A percentile compares a stretch with the other conserved stretches of the same genome.
Evolutionary conservation across 1,140 invertebrate genomes (phyloP).

Genomic region (Pinna nobilis): DNA sequence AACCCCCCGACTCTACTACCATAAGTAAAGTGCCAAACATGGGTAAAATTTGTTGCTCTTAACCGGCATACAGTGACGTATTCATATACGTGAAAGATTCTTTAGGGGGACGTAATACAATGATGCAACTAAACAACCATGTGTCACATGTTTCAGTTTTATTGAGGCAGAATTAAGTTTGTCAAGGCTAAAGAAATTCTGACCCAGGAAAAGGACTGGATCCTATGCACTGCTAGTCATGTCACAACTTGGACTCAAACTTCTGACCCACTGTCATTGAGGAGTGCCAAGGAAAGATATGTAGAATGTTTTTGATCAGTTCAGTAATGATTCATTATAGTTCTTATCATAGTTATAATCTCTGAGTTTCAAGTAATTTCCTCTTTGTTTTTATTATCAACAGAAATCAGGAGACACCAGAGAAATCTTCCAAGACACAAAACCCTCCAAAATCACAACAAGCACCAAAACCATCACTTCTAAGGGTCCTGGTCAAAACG

Average conservation of each 20-base stretch:
- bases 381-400: background rate
- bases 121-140: no score
- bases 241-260: background rate
- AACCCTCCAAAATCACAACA: background rate
- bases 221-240: no score
- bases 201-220: no score
- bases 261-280: background rate
- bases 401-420: slow-evolving; percentile 2
- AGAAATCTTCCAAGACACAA: background rate
- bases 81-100: no score
- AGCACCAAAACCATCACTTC: slow-evolving; percentile 34
- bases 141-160: no score
- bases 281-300: background rate
- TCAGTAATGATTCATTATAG: background rate
- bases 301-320: background rate
- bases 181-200: no score
- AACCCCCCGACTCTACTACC: no score
- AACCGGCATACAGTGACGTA: no score
- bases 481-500: slow-evolving; percentile 45
- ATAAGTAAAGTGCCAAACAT: no score
- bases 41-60: no score
- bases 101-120: no score
- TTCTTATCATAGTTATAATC: background rate
- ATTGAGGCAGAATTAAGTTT: no score
- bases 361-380: background rate